Evolutionary conservation across 2,797 vertebrate species (phyloP), one percentile per base, ranked within the genome.

Genomic region (Microcaecilia unicolor): DNA sequence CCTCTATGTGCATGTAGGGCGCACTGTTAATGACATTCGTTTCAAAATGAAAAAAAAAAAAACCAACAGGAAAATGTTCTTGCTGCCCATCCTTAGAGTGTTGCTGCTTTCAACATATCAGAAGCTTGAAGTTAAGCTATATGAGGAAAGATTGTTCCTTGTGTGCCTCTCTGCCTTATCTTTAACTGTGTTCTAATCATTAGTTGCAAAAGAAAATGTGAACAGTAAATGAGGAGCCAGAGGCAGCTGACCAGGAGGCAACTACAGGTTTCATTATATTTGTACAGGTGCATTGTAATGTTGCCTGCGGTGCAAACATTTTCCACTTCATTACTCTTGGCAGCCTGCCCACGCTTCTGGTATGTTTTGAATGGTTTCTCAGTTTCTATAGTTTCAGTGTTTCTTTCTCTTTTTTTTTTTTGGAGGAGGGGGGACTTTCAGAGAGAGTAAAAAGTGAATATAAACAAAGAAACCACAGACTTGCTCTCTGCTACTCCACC

Each of bases 321-420:
- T 89, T 90, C 86, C 83, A 86, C 77, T 71, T 80, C 81, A 87
- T 91, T 90, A 69, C 67, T 62, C 48, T 60, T 77, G 72, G 74
- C 64, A 32, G 9, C 15, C 16, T 41, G 37, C 66, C 67, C 60
- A 76, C 44, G 45, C 45, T 21, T 50, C 53, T 72, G 41, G 38
- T 24, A 38, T 43, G 47, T 59, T 51, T 54, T 62, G 41, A 33
- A 35, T 61, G 55, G 29, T 55, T 34, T 46, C 44, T 61, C 24
- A 59, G 52, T 63, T 70, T 32, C 27, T 25, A 76, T 71, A 55
- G 58, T 46, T 75, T 78, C 60, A 68, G 39, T 61, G 62, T 71
- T 71, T 58, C 72, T 71, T 71, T 58, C 72, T 70, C n/a, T n/a
- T 73, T 72, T 56, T n/a, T n/a, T n/a, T n/a, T n/a, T n/a, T n/a